Percentiles rank a stretch among this genome's conserved stretches.
Evolutionary conservation across 2,888 invertebrate species (phyloP).

Genomic region (Osmoderma eremita): DNA sequence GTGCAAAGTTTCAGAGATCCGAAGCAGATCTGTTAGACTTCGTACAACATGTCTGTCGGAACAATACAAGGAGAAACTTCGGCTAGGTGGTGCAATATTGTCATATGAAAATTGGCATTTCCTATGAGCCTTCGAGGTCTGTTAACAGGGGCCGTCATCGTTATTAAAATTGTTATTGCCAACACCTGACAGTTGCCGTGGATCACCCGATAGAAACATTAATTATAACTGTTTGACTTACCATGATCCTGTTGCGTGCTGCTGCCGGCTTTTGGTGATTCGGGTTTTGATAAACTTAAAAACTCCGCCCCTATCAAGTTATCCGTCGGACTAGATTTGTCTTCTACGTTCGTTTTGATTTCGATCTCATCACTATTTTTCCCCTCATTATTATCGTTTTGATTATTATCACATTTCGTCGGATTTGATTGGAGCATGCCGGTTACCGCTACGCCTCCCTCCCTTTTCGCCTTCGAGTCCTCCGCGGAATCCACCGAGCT

Average conservation of each 20-base stretch:
- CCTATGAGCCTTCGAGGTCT: too few species aligned
- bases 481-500: constrained; percentile 56
- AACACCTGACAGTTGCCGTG: too few species aligned
- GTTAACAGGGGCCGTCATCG: too few species aligned
- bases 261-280: constrained; percentile 61
- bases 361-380: constrained; percentile 51
- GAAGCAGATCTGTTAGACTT: too few species aligned
- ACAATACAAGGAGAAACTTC: too few species aligned
- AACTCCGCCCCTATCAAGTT: constrained; percentile 56
- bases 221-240: constrained; percentile 46
- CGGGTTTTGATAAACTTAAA: constrained; percentile 50
- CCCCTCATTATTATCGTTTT: constrained; percentile 38
- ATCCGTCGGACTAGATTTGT: constrained; percentile 55
- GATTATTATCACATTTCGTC: constrained; percentile 51
- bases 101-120: too few species aligned
- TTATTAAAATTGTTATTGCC: too few species aligned
- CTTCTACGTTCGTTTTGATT: constrained; percentile 54
- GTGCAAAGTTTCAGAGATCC: too few species aligned
- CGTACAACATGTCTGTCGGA: background rate
- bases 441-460: constrained; percentile 36
- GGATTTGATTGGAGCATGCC: constrained; percentile 55
- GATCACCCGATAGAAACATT: too few species aligned
- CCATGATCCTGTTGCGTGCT: constrained; percentile 61
- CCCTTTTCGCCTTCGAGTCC: constrained; percentile 52
- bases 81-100: too few species aligned